A percentile compares a stretch with the other conserved stretches of the same genome.
phyloP scores from a whole-genome alignment of 2,113 vertebrate species.

The Desmodus rotundus region DNA sequence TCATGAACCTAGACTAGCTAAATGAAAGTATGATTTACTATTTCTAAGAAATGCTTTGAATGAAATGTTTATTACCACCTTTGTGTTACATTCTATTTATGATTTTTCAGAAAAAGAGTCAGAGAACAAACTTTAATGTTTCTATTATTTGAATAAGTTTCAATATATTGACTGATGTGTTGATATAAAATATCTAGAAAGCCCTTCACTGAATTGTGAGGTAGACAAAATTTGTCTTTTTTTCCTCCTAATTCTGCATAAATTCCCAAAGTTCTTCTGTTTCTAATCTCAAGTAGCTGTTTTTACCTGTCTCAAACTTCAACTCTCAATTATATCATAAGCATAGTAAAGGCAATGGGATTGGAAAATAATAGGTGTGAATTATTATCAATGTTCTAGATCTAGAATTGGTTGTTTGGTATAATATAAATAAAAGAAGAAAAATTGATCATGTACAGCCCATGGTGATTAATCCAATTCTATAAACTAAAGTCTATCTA shows the following conservation, averaged over 20 bases:
- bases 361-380: background rate
- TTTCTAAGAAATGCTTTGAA: constrained; percentile 13
- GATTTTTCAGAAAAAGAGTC: background rate
- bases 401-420: background rate
- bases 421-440: background rate
- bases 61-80: background rate
- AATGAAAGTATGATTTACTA: background rate
- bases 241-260: background rate
- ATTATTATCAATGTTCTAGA: background rate
- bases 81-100: background rate
- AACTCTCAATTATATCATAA: background rate
- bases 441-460: background rate
- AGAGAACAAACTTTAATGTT: background rate
- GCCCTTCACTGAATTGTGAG: background rate
- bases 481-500: background rate
- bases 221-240: background rate
- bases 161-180: background rate
- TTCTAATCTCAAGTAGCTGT: background rate
- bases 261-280: background rate
- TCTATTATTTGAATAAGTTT: background rate
- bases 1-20: background rate
- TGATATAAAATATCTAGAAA: background rate
- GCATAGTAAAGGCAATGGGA: background rate
- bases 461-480: background rate
- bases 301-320: background rate